Conservation (phyloP, 2,113 vertebrate genomes). For the Aleadryas rufinucha region DNA sequence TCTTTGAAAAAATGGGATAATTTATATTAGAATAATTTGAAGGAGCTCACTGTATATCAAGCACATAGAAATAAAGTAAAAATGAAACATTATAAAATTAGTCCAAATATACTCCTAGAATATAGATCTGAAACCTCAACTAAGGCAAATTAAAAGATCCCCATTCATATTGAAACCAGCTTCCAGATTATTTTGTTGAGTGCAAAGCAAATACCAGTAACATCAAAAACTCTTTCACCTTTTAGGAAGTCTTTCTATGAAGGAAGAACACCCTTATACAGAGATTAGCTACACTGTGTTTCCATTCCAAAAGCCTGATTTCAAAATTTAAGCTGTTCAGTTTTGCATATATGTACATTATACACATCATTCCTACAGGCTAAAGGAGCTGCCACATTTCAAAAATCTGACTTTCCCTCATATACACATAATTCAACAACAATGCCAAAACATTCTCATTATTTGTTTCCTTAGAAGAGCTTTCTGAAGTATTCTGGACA, state of each 20-base stretch:
- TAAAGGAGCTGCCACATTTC: background rate
- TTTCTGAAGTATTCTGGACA: conserved; percentile 1
- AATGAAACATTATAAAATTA: background rate
- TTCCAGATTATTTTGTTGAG: background rate
- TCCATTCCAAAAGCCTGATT: background rate
- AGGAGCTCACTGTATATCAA: background rate
- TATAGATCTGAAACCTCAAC: background rate
- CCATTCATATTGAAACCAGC: background rate
- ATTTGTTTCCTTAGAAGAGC: background rate
- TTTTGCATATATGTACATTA: background rate
- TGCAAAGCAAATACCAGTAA: background rate
- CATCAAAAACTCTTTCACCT: background rate
- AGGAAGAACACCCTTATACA: background rate
- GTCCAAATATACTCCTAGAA: background rate
- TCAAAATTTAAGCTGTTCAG: background rate
- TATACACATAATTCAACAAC: background rate
- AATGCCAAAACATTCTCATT: background rate
- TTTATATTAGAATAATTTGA: background rate
- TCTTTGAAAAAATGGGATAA: background rate
- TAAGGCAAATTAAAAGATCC: background rate
- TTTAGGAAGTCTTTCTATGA: background rate
- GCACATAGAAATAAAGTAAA: background rate
- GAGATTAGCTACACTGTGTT: background rate
- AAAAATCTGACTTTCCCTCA: background rate
- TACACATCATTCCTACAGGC: background rate